Conservation (phyloP, 2,888 invertebrate species). For the Drosophila pseudotakahashii region DNA sequence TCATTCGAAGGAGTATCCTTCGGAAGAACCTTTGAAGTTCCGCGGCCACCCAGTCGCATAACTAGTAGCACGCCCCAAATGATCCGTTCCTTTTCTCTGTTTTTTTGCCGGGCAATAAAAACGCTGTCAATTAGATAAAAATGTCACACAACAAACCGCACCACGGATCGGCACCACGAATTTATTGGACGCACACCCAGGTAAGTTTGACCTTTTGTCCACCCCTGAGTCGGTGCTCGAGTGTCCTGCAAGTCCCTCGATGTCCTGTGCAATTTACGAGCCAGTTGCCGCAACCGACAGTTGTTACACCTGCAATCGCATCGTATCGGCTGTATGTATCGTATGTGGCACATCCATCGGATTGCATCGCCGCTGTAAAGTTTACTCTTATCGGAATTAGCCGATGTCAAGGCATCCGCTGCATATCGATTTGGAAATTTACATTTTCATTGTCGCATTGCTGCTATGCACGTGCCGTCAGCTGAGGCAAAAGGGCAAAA, state of each 20-base stretch:
- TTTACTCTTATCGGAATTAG: conserved; percentile 59
- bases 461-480: conserved; percentile 59
- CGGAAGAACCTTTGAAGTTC: conserved; percentile 56
- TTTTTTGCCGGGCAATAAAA: conserved; percentile 67
- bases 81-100: conserved; percentile 5
- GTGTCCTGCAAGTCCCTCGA: conserved; percentile 18
- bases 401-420: conserved; percentile 70
- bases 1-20: not conserved
- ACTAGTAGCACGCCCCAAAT: conserved; percentile 75
- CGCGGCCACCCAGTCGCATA: conserved; percentile 31
- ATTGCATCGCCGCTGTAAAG: conserved; percentile 36
- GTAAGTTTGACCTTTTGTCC: conserved; percentile 35
- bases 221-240: conserved; percentile 5
- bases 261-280: conserved; percentile 76
- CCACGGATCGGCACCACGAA: conserved; percentile 55
- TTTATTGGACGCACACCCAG: conserved; percentile 68
- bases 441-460: conserved; percentile 60
- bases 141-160: conserved; percentile 83
- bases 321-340: not conserved
- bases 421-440: conserved; percentile 75
- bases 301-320: conserved; percentile 70
- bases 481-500: conserved; percentile 4
- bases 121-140: conserved; percentile 83
- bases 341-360: conserved; percentile 58
- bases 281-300: conserved; percentile 55